Evolutionary conservation across 2,113 vertebrate genomes (phyloP).

Genomic region (Pteronura brasiliensis): DNA sequence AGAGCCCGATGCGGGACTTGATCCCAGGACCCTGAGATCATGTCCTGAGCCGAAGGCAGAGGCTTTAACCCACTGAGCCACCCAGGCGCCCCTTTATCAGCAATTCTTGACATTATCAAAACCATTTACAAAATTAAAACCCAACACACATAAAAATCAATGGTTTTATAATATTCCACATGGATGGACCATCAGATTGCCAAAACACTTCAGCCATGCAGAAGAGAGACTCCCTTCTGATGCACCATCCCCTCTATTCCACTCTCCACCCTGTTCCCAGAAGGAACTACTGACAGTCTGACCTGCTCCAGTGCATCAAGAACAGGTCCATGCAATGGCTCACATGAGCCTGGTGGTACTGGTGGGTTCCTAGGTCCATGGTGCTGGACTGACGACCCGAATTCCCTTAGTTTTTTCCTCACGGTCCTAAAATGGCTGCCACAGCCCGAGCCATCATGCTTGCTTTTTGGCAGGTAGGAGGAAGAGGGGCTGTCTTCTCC

Average conservation of each 20-base stretch:
- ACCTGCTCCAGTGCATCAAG: rapidly evolving
- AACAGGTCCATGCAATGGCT: neutral
- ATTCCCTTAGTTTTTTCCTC: neutral
- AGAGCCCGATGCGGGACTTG: too few relatives aligned
- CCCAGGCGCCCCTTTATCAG: too few relatives aligned
- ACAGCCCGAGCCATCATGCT: neutral
- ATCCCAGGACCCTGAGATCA: too few relatives aligned
- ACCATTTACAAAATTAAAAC: too few relatives aligned
- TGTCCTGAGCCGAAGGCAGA: too few relatives aligned
- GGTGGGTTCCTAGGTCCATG: rapidly evolving
- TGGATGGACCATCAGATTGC: neutral
- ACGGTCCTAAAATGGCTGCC: neutral
- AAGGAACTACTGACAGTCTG: neutral
- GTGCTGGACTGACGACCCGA: neutral
- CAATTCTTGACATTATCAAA: too few relatives aligned
- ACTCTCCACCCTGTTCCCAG: neutral
- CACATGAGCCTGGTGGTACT: neutral
- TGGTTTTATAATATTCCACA: neutral
- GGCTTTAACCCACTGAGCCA: too few relatives aligned
- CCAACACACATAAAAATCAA: neutral
- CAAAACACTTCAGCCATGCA: neutral
- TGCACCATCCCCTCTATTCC: too few relatives aligned
- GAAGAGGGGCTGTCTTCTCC: neutral
- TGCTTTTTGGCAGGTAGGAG: neutral
- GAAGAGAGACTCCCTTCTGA: neutral